phyloP scores from a whole-genome alignment of 2,888 invertebrate genomes.

The Megastigmus dorsalis region DNA sequence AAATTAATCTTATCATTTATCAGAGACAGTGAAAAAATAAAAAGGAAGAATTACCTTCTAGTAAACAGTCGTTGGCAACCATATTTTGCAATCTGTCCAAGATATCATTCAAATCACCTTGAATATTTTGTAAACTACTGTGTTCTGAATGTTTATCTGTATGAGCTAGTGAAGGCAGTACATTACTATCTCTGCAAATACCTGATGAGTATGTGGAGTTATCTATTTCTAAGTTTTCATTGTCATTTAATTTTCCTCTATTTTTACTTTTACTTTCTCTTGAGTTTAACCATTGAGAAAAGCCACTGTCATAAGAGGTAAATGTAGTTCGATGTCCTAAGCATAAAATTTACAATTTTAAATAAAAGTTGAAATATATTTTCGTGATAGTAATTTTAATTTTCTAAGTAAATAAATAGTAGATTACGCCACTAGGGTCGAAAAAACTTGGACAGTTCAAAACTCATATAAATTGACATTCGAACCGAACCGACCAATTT shows the following conservation, averaged over 20 bases:
- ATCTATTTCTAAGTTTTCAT: conserved; percentile 59
- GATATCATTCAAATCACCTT: conserved; percentile 82
- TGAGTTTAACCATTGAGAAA: conserved; percentile 70
- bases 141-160: conserved; percentile 72
- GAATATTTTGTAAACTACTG: conserved; percentile 75
- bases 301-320: conserved; percentile 65
- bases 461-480: too few species aligned
- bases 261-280: conserved; percentile 55
- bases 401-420: too few species aligned
- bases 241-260: conserved; percentile 53
- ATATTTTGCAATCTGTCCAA: conserved; percentile 83
- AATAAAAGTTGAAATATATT: too few species aligned
- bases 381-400: neutral
- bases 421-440: too few species aligned
- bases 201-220: conserved; percentile 59
- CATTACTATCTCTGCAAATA: conserved; percentile 65
- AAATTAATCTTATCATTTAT: too few species aligned
- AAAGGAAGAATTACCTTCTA: conserved; percentile 76
- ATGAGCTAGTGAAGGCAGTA: conserved; percentile 68
- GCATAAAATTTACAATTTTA: neutral
- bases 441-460: too few species aligned
- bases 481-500: too few species aligned
- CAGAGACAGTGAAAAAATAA: neutral
- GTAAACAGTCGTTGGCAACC: conserved; percentile 81
- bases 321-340: conserved; percentile 46